A percentile compares a stretch with the other conserved stretches of the same genome.
phyloP scores from a whole-genome alignment of 2,888 invertebrate species.

The Clistopyga incitator region DNA sequence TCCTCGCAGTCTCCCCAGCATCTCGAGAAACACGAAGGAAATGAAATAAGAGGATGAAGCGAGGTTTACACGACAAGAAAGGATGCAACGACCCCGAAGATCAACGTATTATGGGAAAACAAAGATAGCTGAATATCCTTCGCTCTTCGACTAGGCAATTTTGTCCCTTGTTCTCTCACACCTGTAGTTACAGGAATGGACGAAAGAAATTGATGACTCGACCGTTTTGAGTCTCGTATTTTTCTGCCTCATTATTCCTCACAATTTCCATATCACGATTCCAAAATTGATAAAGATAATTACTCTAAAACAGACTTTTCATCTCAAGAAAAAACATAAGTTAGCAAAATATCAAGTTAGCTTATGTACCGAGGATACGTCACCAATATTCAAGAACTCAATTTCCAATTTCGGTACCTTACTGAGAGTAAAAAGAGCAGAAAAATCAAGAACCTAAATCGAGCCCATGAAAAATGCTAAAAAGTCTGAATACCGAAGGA shows the following conservation, averaged over 20 bases:
- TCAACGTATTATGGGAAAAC: constrained; percentile 10
- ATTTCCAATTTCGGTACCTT: neutral
- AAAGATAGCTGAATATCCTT: constrained; percentile 1
- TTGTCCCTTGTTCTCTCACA: constrained; percentile 1
- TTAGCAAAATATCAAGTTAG: neutral
- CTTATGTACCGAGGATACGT: neutral
- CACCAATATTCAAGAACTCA: neutral
- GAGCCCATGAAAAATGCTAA: neutral
- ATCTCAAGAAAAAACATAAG: neutral
- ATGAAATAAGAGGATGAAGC: constrained; percentile 11
- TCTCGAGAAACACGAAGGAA: neutral
- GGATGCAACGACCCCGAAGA: constrained; percentile 8
- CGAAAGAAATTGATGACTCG: neutral
- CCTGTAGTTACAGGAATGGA: neutral
- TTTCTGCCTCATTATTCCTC: neutral
- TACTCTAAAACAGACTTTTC: neutral
- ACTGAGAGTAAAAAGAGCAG: neutral
- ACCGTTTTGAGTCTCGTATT: neutral
- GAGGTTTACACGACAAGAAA: neutral
- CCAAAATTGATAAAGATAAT: neutral
- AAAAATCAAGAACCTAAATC: neutral
- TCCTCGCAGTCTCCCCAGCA: constrained; percentile 16
- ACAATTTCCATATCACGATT: neutral
- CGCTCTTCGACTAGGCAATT: neutral
- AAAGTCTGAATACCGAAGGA: neutral